These are phyloP conservation scores for Chroicocephalus ridibundus DNA, from an alignment of 2,113 vertebrate species.

Conservation along the genomic window DNA sequence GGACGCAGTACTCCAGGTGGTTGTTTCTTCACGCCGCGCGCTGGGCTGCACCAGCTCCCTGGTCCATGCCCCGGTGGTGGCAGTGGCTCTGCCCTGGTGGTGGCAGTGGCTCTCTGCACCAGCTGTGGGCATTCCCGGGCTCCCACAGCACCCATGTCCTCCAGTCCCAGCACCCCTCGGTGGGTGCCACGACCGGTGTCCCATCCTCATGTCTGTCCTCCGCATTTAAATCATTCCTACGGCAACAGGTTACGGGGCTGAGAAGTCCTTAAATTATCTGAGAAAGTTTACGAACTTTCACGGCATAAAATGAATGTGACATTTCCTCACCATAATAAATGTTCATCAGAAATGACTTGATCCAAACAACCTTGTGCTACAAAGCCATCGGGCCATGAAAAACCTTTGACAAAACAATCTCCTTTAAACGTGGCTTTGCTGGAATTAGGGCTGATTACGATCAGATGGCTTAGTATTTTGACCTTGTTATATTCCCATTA, in stretches of 20 bases:
- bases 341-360: slow-evolving; percentile 34
- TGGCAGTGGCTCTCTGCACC: not conserved
- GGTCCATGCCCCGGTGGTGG: fast-evolving
- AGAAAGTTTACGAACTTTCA: slow-evolving; percentile 1
- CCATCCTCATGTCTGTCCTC: not conserved
- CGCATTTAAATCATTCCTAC: not conserved
- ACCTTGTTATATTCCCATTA: slow-evolving; percentile 7
- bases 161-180: fast-evolving
- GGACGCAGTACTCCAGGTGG: not conserved
- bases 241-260: not conserved
- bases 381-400: slow-evolving; percentile 35
- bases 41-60: not conserved
- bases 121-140: not conserved
- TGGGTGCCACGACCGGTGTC: fast-evolving
- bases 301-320: not conserved
- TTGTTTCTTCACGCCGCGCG: fast-evolving
- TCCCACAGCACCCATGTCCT: fast-evolving
- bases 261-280: not conserved
- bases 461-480: not conserved
- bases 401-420: slow-evolving; percentile 58
- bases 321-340: slow-evolving; percentile 52
- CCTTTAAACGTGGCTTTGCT: slow-evolving; percentile 21
- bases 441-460: slow-evolving; percentile 49
- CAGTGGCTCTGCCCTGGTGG: not conserved
- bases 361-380: slow-evolving; percentile 57